Base-by-base conservation (phyloP, 1,140 invertebrate genomes). In the Dendroctonus valens region DNA sequence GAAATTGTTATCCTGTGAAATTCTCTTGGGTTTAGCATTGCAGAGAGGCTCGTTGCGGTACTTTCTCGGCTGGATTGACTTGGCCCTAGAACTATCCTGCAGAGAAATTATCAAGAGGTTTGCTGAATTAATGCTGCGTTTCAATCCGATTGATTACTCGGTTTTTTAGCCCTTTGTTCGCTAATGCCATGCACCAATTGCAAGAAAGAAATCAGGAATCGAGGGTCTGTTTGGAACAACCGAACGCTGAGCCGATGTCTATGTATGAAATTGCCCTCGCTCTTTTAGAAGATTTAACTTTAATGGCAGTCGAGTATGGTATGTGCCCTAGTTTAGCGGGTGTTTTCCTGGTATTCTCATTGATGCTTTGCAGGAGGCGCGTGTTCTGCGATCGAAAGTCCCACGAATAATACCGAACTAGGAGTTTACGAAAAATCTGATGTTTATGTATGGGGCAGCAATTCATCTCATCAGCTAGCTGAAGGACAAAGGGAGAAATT, bases 401-500 rank as follows among this genome's bases (percentile, higher is more conserved):
- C 67, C 37, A 62, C 46, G 7, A 67, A 54, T 44, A 67, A 71
- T 37, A 40, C 59, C 38, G 70, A 72, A 55, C 50, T 70, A 76
- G 79, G 72, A 66, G 77, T 72, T 42, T 67, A 61, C 15, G 72
- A 70, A 69, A 76, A 67, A 37, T 59, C 82, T 73, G 84, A 86
- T 71, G 84, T 86, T n/a, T 87, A 83, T 75, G 83, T 87, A 5
- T 89, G 86, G 86, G 87, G 86, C 3, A 87, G 85, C 72, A 88
- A 89, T 77, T 86, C 85, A n/a, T 86, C 85, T 41, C 83, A 85
- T 73, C 87, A 88, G 73, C 74, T 88, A 26, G 84, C 84, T 26
- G 85, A 87, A 72, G 84, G 83, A 11, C 82, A 76, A 39, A 81
- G 83, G 65, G 87, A 88, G 65, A 87, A 86, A 76, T 83, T 87